Percentiles rank a stretch among this genome's conserved stretches.
These are phyloP conservation scores for Scylla paramamosain DNA, from an alignment of 1,140 invertebrate genomes.

Conservation along the genomic window DNA sequence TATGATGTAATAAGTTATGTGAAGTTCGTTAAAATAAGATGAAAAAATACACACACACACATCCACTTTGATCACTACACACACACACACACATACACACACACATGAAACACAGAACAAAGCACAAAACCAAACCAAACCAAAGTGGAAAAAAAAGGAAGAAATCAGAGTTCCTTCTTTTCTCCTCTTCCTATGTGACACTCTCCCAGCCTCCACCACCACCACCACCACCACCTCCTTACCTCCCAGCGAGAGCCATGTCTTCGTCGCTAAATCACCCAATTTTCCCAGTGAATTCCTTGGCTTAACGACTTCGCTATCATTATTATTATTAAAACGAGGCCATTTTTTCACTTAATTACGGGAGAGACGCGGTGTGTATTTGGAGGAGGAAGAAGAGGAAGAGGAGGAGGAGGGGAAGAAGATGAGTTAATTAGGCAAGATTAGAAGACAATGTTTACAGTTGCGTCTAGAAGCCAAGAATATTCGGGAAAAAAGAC, in stretches of 20 bases:
- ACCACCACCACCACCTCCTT: not conserved
- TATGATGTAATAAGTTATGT: too few species aligned
- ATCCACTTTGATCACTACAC: too few species aligned
- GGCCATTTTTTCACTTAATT: slow-evolving; percentile 23
- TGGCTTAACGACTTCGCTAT: slow-evolving; percentile 12
- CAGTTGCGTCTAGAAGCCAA: not conserved
- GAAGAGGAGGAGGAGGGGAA: not conserved
- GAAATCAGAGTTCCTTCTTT: not conserved
- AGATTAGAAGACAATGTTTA: not conserved
- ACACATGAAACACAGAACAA: not conserved
- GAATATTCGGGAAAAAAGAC: not conserved
- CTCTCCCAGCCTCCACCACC: not conserved
- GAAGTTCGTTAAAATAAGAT: too few species aligned
- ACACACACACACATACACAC: not conserved
- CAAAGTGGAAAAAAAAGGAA: too few species aligned
- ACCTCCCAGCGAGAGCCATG: not conserved
- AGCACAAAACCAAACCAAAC: not conserved
- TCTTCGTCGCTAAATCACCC: not conserved
- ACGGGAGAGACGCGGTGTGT: not conserved
- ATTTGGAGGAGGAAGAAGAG: not conserved
- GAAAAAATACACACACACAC: not conserved
- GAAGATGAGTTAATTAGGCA: slow-evolving; percentile 19
- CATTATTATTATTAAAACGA: slow-evolving; percentile 11
- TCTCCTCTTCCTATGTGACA: not conserved
- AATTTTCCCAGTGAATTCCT: not conserved